Base-by-base conservation (phyloP, 2,888 invertebrate genomes). In the Lissonota sp. region DNA sequence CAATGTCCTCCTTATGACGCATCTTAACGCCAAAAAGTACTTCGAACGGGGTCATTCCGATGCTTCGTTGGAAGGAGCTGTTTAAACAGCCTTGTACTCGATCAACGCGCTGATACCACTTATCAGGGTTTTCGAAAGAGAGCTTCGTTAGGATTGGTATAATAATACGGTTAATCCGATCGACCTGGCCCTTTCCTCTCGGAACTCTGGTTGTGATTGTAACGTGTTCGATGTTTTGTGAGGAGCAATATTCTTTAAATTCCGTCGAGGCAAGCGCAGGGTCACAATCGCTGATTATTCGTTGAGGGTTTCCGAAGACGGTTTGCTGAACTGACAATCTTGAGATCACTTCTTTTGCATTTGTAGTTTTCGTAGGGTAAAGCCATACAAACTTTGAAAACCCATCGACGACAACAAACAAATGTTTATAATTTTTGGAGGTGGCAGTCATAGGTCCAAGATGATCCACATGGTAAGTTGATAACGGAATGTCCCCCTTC, bases 391-490 rank as follows among this genome's bases (percentile, higher is more conserved):
- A 26, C 26, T 26, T 26, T 26, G 26, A 26, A 26, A 89, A 90
- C 0, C 69, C 85, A 58, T 91, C 90, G 5, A 89, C 77, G 1
- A 90, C 83, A 1, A 78, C 87, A 8, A 91, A 86, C 6, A 90
- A 81, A 69, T 90, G 82, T 57, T 86, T 84, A 64, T 89, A 88
- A 10, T 80, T 81, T 72, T 89, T 90, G 14, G 82, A 79, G 0
- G 88, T 90, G 10, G 84, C 72, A 1, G 78, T 64, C 69, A 91
- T 74, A n/a, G 89, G 91, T 40, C 89, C 88, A 16, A 90, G 57
- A 80, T 90, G 88, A 75, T 91, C 90, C 5, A 88, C 69, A 71
- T 91, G 91, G 49, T 86, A 87, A 0, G 88, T 89, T n/a, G 86
- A 58, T 5, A 90, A 75, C 6, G 89, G 90, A 5, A 40, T 14